Evolutionary conservation across 2,888 invertebrate species (phyloP), one percentile per base, ranked within the genome.

Genomic region (Lasioglossum morio): DNA sequence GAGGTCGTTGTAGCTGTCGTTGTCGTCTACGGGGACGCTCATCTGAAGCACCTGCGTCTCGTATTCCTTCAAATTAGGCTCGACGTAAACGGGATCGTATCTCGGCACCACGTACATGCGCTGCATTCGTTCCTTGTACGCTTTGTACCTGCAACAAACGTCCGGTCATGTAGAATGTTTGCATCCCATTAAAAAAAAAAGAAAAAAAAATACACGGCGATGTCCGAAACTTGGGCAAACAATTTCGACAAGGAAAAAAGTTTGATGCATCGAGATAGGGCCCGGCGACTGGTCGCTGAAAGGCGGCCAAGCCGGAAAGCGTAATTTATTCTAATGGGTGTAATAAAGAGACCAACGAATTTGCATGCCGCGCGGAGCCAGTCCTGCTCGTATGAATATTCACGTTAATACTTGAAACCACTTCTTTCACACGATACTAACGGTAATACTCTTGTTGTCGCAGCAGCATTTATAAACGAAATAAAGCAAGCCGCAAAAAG

Each of bases 11-110:
- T 96, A 97, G 85, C 97, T 97, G 90, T 97, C 97, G 86, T 97
- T 97, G 87, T 98, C 98, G 92, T 98, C 98, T 3, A 98, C 97
- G 0, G 97, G 97, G 4, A 99, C 98, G 87, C 98, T 98, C 98
- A 98, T 98, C 89, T 98, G 98, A 4, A 98, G 96, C 69, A 98
- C 98, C 96, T 99, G 99, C 0, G 99, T 99, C 95, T 99, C 99
- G 95, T 99, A 99, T 95, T 99, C 98, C 91, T 99, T 98, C 72
- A 98, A 96, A 93, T 98, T 98, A 43, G 98, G 98, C 92, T 97
- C 97, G 16, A 97, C 95, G 96, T 97, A 95, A 53, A 96, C 96
- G 27, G 95, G 94, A 94, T 98, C 97, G 93, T 98, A 98, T 43
- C 97, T 96, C 0, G 97, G 97, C 8, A 97, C 96, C 0, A 97